Evolutionary conservation across 1,140 invertebrate genomes (phyloP), one percentile per base, ranked within the genome.

Genomic region (Atta cephalotes): DNA sequence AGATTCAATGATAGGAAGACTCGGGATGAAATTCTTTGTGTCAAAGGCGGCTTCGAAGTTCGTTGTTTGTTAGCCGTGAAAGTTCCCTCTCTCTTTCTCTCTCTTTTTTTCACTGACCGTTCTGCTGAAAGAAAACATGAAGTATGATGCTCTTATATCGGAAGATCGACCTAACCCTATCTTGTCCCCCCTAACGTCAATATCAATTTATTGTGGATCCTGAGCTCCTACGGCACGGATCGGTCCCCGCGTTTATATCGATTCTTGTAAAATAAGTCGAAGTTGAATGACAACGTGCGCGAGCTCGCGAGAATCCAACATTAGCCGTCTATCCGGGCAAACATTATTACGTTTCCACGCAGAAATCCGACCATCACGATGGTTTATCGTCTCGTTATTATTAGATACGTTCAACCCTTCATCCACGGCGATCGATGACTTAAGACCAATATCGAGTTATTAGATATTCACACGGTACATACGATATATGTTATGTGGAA

Each of bases 191-290:
- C 25, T 25, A 85, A 85, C 62, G 82, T 85, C 82, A 85, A 85
- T 85, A 91, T 91, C 90, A 90, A 88, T 90, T 91, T 91, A 82
- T 16, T 16, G 62, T 68, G 82, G 84, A 88, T 91, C 77, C 79
- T 65, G 66, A 62, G 53, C 31, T 72, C 49, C 35, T 35, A 18
- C 56, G 28, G 9, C 70, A 25, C 25, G 62, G 28, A 90, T 87
- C 88, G 89, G 87, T 85, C 87, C 31, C 78, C 80, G 58, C 74
- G 82, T 58, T 79, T 85, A 91, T 91, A 91, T 91, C 89, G 87
- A 91, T 86, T 89, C 89, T 65, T 87, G 68, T 87, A 85, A 90
- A 90, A 91, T 89, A 90, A 90, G 84, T 90, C 76, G 76, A 88
- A 87, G 84, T 39, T 62, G 85, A 87, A 79, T 79, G 89, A 87